Evolutionary conservation across 2,888 invertebrate species (phyloP).

Genomic region (Latrodectus elegans): DNA sequence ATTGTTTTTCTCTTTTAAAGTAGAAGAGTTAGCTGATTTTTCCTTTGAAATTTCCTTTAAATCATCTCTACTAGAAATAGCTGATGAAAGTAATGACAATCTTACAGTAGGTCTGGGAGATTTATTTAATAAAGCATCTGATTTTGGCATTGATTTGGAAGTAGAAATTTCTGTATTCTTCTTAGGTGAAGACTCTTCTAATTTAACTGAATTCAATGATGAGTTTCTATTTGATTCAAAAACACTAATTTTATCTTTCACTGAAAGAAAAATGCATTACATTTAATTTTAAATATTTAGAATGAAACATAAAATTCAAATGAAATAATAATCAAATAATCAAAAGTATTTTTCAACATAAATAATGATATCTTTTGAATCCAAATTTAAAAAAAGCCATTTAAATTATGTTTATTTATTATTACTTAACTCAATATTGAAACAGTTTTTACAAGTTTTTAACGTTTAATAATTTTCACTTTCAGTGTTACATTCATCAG

Average conservation of each 20-base stretch:
- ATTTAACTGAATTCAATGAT: neutral
- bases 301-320: too few species aligned
- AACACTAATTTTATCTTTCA: slow-evolving; percentile 54
- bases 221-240: slow-evolving; percentile 41
- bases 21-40: neutral
- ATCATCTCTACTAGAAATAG: neutral
- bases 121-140: slow-evolving; percentile 12
- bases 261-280: slow-evolving; percentile 20
- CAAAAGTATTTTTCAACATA: too few species aligned
- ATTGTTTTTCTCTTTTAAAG: neutral
- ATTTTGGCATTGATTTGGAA: neutral
- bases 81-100: neutral
- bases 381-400: too few species aligned
- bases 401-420: too few species aligned
- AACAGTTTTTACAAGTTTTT: too few species aligned
- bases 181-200: neutral
- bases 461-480: too few species aligned
- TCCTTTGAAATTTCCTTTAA: too few species aligned
- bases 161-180: slow-evolving; percentile 1
- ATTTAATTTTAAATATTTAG: too few species aligned
- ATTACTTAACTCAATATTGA: too few species aligned
- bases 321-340: too few species aligned
- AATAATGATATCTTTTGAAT: too few species aligned
- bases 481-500: too few species aligned
- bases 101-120: slow-evolving; percentile 23